Evolutionary conservation across 2,113 vertebrate species (phyloP), one percentile per base, ranked within the genome.

Genomic region (Donacobius atricapilla): DNA sequence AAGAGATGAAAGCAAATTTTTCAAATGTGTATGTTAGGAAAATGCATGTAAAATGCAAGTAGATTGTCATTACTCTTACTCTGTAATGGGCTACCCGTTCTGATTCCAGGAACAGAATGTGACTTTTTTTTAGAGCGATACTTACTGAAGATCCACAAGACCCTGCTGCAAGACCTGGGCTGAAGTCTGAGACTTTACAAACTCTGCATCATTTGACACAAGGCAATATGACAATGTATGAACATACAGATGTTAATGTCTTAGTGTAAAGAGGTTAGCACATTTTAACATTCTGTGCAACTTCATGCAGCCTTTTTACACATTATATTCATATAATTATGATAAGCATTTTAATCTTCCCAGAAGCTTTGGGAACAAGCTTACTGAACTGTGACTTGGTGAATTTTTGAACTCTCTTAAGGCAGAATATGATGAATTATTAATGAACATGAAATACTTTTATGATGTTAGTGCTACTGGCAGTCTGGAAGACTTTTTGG

Each of bases 391-490:
- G 60, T 87, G 83, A 71, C 86, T 92, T 75, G 54, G 76, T 92
- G 93, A 93, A 83, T 86, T 85, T 96, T 94, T 86, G 58, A 93
- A 83, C 83, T 89, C 64, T 92, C 64, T 71, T 88, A 80, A 90
- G 47, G 91, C 60, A 81, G 80, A 90, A 73, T 58, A 75, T 87
- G 64, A 83, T 94, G 89, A 96, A 94, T 89, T 92, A 78, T 94
- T 94, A 91, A 90, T 84, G 72, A 95, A 90, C 68, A 60, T 65
- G 39, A 90, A 95, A 86, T 70, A 71, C 20, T 60, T 90, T 64
- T 89, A 66, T 87, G 80, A 83, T 63, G 68, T 50, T 73, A 68
- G 72, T 84, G 83, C 91, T 90, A 50, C 72, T 83, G 72, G 80
- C 83, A 81, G 76, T 70, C 56, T 81, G 80, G 72, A 51, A 94